These are phyloP conservation scores for Eupithecia insigniata DNA, from an alignment of 2,888 invertebrate genomes.

Conservation along the genomic window DNA sequence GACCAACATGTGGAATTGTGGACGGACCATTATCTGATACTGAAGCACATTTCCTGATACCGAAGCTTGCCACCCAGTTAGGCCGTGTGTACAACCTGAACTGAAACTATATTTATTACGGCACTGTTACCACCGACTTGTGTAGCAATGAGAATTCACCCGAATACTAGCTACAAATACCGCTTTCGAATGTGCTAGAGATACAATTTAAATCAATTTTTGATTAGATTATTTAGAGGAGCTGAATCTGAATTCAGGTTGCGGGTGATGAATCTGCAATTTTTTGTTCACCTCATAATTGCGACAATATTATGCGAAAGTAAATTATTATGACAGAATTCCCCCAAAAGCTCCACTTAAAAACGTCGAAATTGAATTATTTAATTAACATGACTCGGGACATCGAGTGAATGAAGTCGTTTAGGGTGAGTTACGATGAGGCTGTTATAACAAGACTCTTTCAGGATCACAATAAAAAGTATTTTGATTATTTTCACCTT, in stretches of 20 bases:
- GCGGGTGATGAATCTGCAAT: neutral
- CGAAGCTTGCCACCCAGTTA: conserved; percentile 8
- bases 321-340: conserved; percentile 51
- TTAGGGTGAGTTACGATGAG: conserved; percentile 60
- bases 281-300: neutral
- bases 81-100: conserved; percentile 69
- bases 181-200: conserved; percentile 51
- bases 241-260: neutral
- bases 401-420: conserved; percentile 65
- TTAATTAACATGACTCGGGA: conserved; percentile 67
- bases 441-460: conserved; percentile 59
- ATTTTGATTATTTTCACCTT: conserved; percentile 51
- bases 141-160: conserved; percentile 69
- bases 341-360: conserved; percentile 55
- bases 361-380: conserved; percentile 65
- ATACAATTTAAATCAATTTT: conserved; percentile 22
- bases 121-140: conserved; percentile 68
- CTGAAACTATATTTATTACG: conserved; percentile 78
- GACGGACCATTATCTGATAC: neutral
- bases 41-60: neutral
- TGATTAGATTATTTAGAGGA: conserved; percentile 9
- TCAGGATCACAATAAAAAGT: conserved; percentile 51
- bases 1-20: neutral
- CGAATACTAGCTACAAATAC: conserved; percentile 64
- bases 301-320: conserved; percentile 27